phyloP scores from a whole-genome alignment of 1,140 invertebrate species.

The Pygmarrhopalites habei region DNA sequence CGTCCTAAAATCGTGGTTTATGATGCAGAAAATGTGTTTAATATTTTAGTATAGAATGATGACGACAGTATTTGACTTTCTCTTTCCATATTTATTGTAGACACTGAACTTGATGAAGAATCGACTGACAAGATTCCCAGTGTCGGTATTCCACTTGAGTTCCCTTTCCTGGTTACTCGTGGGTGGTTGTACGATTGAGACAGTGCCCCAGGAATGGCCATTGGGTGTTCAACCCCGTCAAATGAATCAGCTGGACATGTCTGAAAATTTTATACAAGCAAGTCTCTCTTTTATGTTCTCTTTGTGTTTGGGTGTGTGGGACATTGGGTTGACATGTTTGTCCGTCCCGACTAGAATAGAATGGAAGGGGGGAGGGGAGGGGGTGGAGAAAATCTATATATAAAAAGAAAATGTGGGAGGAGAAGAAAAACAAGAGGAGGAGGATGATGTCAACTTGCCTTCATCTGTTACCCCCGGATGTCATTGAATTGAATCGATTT shows the following conservation, averaged over 20 bases:
- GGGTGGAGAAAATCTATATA: no score
- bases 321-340: neutral
- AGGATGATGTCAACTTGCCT: no score
- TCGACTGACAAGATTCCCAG: conserved; percentile 28
- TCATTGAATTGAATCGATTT: no score
- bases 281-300: conserved; percentile 14
- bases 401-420: neutral
- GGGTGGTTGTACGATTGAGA: conserved; percentile 30
- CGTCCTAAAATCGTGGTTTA: no score
- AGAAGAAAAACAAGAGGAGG: no score
- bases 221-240: conserved; percentile 18
- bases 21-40: no score
- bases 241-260: conserved; percentile 38
- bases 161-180: conserved; percentile 37
- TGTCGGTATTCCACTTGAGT: conserved; percentile 29
- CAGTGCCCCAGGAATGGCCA: conserved; percentile 27
- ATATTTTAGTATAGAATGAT: no score
- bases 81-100: conserved; percentile 13
- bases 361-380: no score
- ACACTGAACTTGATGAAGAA: conserved; percentile 38
- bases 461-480: no score
- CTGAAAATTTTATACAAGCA: conserved; percentile 38
- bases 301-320: neutral
- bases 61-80: neutral
- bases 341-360: neutral